Percentiles rank a stretch among this genome's conserved stretches.
Conservation (phyloP, 2,113 vertebrate genomes). For the Melozone crissalis region DNA sequence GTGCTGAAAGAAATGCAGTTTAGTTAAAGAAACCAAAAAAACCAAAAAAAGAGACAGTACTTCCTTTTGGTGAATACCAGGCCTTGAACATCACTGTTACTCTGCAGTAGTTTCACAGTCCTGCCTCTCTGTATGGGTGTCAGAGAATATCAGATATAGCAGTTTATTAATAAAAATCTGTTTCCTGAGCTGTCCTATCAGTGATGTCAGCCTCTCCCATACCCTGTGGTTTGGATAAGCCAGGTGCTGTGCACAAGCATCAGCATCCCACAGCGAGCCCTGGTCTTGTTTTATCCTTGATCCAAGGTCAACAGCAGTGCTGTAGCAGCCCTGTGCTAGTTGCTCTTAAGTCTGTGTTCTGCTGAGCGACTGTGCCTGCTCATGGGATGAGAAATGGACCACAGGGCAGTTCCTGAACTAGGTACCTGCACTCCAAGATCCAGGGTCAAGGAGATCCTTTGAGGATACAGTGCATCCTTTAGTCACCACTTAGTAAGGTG, state of each 20-base stretch:
- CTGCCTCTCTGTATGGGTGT: neutral
- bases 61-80: neutral
- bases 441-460: neutral
- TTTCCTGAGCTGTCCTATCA: neutral
- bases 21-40: neutral
- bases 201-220: neutral
- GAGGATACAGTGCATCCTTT: neutral
- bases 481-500: neutral
- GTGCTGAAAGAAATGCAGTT: neutral
- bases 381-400: neutral
- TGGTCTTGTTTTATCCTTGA: neutral
- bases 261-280: neutral
- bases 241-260: neutral
- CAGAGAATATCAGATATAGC: neutral
- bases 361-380: neutral
- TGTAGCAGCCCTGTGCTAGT: neutral
- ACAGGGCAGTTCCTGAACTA: neutral
- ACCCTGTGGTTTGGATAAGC: neutral
- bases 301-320: neutral
- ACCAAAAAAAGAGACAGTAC: no score
- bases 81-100: neutral
- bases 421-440: neutral
- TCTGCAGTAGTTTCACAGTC: neutral
- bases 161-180: neutral
- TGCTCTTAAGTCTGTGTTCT: neutral